These are phyloP conservation scores for Apamea epomidion DNA, from an alignment of 2,888 invertebrate species.

Conservation along the genomic window DNA sequence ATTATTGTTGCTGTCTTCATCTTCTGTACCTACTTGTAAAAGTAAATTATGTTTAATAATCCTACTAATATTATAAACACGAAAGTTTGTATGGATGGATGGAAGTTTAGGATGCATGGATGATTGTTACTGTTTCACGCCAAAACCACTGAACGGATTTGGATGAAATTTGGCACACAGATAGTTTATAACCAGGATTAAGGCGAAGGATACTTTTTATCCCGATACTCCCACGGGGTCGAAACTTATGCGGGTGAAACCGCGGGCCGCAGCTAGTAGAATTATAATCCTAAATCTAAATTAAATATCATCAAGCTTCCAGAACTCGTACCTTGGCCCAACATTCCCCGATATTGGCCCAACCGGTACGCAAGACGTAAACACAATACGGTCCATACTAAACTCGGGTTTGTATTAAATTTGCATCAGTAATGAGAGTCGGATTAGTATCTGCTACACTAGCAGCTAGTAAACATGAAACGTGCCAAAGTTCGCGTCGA, in stretches of 20 bases:
- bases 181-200: too few relatives aligned
- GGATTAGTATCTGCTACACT: slow-evolving; percentile 59
- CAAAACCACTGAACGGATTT: too few relatives aligned
- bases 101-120: too few relatives aligned
- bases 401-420: slow-evolving; percentile 61
- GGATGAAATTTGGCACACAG: too few relatives aligned
- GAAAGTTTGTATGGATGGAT: too few relatives aligned
- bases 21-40: not conserved
- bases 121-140: too few relatives aligned
- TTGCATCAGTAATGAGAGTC: slow-evolving; percentile 63
- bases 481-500: slow-evolving; percentile 63
- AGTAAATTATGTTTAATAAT: not conserved
- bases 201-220: too few relatives aligned
- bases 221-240: too few relatives aligned
- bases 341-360: slow-evolving; percentile 22
- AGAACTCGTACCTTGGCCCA: slow-evolving; percentile 3
- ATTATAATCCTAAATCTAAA: not conserved
- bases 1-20: not conserved
- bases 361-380: slow-evolving; percentile 44
- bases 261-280: not conserved
- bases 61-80: too few relatives aligned
- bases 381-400: slow-evolving; percentile 55
- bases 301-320: not conserved
- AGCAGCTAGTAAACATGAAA: slow-evolving; percentile 55
- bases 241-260: too few relatives aligned